Base-by-base conservation (phyloP, 2,888 invertebrate genomes). In the Acleris holmiana region DNA sequence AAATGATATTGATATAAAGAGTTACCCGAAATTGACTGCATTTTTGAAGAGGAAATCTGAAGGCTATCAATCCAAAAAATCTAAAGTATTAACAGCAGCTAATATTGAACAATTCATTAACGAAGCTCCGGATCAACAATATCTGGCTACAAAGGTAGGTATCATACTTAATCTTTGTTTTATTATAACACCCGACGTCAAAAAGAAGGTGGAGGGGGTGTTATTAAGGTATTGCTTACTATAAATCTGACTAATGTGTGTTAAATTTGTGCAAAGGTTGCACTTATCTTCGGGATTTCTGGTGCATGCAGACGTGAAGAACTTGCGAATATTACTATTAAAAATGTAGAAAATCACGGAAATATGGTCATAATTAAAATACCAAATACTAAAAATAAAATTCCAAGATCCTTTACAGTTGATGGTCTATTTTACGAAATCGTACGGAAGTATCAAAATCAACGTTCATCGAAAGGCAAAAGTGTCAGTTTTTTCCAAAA, bases 401-500 rank as follows among this genome's bases (percentile, higher is more conserved):
- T 66, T 10, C 63, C 58, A 5, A 41, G 71, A n/a, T 60, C 61
- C 13, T 67, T 69, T 21, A 54, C 53, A 13, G 54, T 70, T 6
- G 63, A 64, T 5, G 65, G 67, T 1, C 8, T 10, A 3, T 68
- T 61, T 48, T 46, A 40, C 47, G 50, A 66, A 35, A 56, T 71
- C 7, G 62, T 70, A 0, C 61, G 68, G 18, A 69, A 71, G 29
- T 69, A 72, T 55, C 13, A 66, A 66, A 25, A 17, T 50, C 46
- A 66, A 18, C 67, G 71, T 10, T 18, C 64, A 17, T 19, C 59
- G 29, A 68, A 70, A n/a, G 49, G 44, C 54, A 68, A 68, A 29
- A 63, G 17, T 41, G 35, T 67, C 55, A 57, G 68, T 18, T 71
- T 73, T 23, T 73, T 73, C 53, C 64, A 53, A 60, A 62, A 67